Evolutionary conservation across 2,797 vertebrate genomes (phyloP).

Genomic region (Sylvia borin): DNA sequence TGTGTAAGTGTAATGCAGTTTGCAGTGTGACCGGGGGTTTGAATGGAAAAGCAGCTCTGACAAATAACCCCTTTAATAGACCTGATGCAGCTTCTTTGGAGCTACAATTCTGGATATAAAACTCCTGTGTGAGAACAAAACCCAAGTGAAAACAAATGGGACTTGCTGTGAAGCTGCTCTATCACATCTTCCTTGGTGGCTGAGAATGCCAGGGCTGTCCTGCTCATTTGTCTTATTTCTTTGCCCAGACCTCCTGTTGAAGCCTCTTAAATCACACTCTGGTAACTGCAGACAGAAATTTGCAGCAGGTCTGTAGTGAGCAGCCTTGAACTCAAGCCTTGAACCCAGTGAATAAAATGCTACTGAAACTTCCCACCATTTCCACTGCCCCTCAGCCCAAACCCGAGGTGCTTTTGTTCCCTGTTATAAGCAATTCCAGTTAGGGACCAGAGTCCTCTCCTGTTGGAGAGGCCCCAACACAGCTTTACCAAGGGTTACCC

Average conservation of each 20-base stretch:
- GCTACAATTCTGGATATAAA: background rate
- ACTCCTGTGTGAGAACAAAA: background rate
- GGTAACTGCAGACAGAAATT: background rate
- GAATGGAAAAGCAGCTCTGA: background rate
- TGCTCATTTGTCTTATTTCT: background rate
- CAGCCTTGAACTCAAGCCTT: background rate
- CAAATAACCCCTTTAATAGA: background rate
- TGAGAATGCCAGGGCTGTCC: background rate
- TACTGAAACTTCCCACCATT: background rate
- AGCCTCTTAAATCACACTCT: background rate
- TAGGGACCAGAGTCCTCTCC: background rate
- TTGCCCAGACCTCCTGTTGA: background rate
- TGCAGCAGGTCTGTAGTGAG: background rate
- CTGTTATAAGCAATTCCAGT: background rate
- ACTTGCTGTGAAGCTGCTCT: background rate
- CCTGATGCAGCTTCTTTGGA: background rate
- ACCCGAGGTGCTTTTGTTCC: background rate
- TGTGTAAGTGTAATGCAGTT: background rate
- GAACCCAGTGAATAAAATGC: background rate
- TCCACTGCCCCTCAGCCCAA: background rate
- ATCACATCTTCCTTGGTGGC: background rate
- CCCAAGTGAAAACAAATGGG: background rate
- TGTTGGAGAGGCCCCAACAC: background rate
- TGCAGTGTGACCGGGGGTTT: background rate
- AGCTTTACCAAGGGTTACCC: background rate